phyloP scores from a whole-genome alignment of 2,797 vertebrate genomes.

The Odontamblyopus rebecca region DNA sequence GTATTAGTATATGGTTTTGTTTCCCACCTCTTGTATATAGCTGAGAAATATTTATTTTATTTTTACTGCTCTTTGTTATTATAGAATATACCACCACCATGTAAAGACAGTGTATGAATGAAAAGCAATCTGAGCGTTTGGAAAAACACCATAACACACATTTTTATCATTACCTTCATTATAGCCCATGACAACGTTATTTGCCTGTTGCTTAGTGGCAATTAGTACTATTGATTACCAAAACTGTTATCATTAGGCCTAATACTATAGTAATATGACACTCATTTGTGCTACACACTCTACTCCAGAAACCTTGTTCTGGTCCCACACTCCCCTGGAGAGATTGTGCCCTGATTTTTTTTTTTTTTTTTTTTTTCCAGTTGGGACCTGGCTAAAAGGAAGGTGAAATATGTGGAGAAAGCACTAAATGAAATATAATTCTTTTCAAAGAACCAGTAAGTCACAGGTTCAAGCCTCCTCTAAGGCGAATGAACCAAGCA shows the following conservation, averaged over 20 bases:
- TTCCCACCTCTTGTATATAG: too few species aligned
- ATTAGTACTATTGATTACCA: not conserved
- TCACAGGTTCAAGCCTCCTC: constrained; percentile 48
- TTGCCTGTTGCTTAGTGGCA: not conserved
- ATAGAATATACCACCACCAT: too few species aligned
- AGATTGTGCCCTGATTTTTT: constrained; percentile 65
- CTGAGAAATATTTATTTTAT: too few species aligned
- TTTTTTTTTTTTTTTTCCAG: constrained; percentile 46
- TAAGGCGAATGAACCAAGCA: constrained; percentile 22
- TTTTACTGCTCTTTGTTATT: too few species aligned
- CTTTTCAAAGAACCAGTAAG: constrained; percentile 51
- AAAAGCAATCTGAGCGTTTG: not conserved
- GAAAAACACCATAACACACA: not conserved
- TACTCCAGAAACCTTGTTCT: constrained; percentile 68
- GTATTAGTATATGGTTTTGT: too few species aligned
- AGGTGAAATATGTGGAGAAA: constrained; percentile 64
- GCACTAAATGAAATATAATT: constrained; percentile 56
- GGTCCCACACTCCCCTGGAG: constrained; percentile 56
- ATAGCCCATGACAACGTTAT: not conserved
- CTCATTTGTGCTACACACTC: constrained; percentile 20
- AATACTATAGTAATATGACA: constrained; percentile 20
- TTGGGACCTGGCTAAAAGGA: constrained; percentile 69
- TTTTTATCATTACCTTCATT: not conserved
- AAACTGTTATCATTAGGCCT: not conserved
- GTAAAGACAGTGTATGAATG: not conserved